phyloP scores from a whole-genome alignment of 2,888 invertebrate species.

The Drosophila leonis region DNA sequence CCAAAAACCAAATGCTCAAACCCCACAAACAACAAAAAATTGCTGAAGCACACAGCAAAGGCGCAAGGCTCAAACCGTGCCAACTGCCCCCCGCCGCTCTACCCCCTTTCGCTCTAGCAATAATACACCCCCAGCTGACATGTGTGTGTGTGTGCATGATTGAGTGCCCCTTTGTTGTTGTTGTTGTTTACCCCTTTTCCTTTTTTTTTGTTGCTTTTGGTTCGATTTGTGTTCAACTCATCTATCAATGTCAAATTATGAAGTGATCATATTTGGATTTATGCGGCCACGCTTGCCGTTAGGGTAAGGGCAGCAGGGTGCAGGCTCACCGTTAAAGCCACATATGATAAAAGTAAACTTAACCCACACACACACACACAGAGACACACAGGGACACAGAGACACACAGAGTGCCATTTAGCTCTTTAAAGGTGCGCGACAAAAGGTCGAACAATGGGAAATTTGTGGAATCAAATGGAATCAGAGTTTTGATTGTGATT shows the following conservation, averaged over 20 bases:
- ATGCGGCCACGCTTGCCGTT: constrained; percentile 63
- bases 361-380: constrained; percentile 7
- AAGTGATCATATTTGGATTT: constrained; percentile 86
- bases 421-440: constrained; percentile 40
- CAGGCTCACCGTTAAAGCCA: constrained; percentile 35
- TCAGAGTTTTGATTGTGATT: not conserved
- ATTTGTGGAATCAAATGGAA: constrained; percentile 1
- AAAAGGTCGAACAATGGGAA: constrained; percentile 40
- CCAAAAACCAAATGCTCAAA: constrained; percentile 2
- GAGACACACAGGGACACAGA: not conserved
- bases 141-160: constrained; percentile 63
- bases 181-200: constrained; percentile 55
- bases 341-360: constrained; percentile 30
- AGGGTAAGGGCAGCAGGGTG: not conserved
- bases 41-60: constrained; percentile 32
- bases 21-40: constrained; percentile 12
- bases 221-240: constrained; percentile 78
- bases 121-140: constrained; percentile 34
- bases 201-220: constrained; percentile 47
- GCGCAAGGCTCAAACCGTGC: constrained; percentile 35
- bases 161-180: constrained; percentile 62
- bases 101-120: constrained; percentile 10
- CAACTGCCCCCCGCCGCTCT: not conserved
- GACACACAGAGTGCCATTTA: constrained; percentile 18
- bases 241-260: constrained; percentile 86